phyloP scores from a whole-genome alignment of 2,113 vertebrate genomes.

The Delphinus delphis region DNA sequence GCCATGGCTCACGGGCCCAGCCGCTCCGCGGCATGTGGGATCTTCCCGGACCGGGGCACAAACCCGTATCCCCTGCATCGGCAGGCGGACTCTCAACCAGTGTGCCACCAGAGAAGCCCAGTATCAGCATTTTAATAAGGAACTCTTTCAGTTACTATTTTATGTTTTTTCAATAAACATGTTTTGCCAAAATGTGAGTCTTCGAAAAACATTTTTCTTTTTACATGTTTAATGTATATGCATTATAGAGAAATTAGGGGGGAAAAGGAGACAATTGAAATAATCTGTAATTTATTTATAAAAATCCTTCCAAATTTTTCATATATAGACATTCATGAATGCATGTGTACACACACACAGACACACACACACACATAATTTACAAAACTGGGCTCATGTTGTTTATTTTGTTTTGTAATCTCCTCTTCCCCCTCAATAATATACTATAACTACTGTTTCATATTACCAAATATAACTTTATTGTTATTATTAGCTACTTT shows the following conservation, averaged over 20 bases:
- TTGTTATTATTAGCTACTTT: not conserved
- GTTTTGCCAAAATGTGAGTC: slow-evolving; percentile 28
- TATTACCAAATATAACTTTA: not conserved
- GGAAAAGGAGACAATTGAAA: slow-evolving; percentile 8
- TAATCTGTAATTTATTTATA: slow-evolving; percentile 1
- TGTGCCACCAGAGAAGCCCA: not conserved
- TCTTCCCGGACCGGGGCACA: no score
- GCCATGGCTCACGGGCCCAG: no score
- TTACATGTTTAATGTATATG: not conserved
- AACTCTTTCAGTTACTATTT: not conserved
- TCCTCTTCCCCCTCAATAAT: not conserved
- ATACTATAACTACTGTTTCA: not conserved
- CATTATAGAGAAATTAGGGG: not conserved
- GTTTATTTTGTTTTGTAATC: not conserved
- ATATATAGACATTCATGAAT: not conserved
- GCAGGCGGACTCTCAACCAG: no score
- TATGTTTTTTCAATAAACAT: not conserved
- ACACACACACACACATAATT: not conserved
- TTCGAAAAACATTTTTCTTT: slow-evolving; percentile 42
- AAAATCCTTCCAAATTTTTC: not conserved
- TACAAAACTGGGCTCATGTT: not conserved
- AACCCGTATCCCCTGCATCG: no score
- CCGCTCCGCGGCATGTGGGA: no score
- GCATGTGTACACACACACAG: not conserved
- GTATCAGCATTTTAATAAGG: not conserved